Conservation (phyloP, 2,797 vertebrate genomes). For the Muscicapa striata region DNA sequence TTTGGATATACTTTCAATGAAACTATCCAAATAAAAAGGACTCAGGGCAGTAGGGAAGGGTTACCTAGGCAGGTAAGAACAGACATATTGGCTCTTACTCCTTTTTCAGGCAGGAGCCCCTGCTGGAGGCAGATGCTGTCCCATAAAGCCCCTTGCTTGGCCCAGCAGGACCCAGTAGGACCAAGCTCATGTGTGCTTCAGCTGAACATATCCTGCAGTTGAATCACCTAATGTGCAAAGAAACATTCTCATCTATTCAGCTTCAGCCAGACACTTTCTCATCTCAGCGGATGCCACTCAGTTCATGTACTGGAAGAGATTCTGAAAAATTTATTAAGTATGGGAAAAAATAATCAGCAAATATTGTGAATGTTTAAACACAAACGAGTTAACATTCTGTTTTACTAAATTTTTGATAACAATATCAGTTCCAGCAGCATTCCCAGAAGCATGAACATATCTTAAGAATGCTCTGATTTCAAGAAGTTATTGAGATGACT, state of each 20-base stretch:
- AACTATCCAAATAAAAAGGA: background rate
- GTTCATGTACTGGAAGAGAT: background rate
- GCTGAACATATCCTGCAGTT: background rate
- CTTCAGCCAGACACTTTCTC: background rate
- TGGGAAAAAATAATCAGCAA: background rate
- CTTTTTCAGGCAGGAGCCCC: background rate
- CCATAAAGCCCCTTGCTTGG: background rate
- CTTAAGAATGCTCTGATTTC: background rate
- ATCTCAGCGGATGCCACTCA: background rate
- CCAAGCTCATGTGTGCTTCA: background rate
- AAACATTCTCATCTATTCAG: background rate
- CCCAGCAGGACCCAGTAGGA: too few species aligned
- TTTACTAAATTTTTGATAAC: slow-evolving; percentile 8
- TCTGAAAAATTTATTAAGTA: background rate
- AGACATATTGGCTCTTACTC: background rate
- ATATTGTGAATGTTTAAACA: background rate
- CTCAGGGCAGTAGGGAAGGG: background rate
- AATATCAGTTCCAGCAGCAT: background rate
- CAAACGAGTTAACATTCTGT: background rate
- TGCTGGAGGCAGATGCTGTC: background rate
- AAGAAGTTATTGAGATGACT: background rate
- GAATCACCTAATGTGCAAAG: background rate
- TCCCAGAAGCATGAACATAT: background rate
- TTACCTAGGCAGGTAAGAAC: background rate
- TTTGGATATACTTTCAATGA: background rate